Evolutionary conservation across 53 echinoderm and acorn worm genomes (phyloP).

Genomic region (Hippasteria phrygiana): DNA sequence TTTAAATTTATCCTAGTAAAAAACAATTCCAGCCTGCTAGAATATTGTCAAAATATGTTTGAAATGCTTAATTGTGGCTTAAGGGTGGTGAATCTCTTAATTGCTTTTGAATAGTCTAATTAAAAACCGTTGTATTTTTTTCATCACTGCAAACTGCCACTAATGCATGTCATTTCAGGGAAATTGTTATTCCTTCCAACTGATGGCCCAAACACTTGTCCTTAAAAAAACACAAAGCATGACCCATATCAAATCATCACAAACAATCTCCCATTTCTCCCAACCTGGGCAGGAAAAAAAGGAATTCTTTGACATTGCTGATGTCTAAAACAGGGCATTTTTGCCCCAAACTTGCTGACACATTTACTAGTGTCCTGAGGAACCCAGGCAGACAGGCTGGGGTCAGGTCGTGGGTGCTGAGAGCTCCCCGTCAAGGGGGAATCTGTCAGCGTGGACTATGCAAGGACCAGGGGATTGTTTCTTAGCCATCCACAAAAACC

Average conservation of each 20-base stretch:
- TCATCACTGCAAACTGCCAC: background rate
- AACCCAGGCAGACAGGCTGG: slow-evolving; percentile 38
- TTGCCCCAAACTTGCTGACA: slow-evolving; percentile 49
- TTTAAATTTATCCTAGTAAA: too few species aligned
- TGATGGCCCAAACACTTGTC: background rate
- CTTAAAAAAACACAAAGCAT: background rate
- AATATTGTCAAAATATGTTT: too few species aligned
- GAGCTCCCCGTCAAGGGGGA: background rate
- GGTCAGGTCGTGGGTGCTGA: slow-evolving; percentile 55
- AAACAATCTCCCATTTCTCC: background rate
- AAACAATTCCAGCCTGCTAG: too few species aligned
- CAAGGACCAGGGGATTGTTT: slow-evolving; percentile 39
- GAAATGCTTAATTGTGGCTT: too few species aligned
- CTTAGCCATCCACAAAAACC: slow-evolving; percentile 39
- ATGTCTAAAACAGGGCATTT: slow-evolving; percentile 31
- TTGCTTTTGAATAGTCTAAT: too few species aligned
- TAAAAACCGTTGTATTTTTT: background rate
- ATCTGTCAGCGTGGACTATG: slow-evolving; percentile 28
- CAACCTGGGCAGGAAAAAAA: background rate
- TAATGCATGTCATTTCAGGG: background rate
- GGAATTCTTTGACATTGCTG: slow-evolving; percentile 13
- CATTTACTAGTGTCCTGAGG: slow-evolving; percentile 58
- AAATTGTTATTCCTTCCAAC: background rate
- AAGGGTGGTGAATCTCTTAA: too few species aligned
- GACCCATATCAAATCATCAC: background rate